Evolutionary conservation across 2,888 invertebrate species (phyloP).

Genomic region (Mythimna albipuncta): DNA sequence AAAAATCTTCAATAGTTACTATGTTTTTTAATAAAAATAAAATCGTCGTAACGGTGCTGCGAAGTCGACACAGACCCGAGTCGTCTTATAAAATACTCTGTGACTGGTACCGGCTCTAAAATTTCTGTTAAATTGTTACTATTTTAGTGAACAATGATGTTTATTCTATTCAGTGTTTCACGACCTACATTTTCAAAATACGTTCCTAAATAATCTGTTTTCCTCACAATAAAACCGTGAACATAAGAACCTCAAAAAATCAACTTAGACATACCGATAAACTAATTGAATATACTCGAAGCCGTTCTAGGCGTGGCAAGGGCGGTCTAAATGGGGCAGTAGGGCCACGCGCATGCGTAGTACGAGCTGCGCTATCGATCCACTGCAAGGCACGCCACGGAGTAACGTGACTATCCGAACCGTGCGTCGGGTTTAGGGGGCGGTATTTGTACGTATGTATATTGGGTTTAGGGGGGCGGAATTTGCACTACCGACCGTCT

Average conservation of each 20-base stretch:
- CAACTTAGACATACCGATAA: slow-evolving; percentile 4
- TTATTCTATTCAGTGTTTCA: not conserved
- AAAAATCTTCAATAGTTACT: too few species aligned
- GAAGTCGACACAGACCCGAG: too few species aligned
- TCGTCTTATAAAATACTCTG: too few species aligned
- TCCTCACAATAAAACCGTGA: not conserved
- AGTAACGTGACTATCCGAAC: slow-evolving; percentile 1
- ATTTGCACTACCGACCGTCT: slow-evolving; percentile 29
- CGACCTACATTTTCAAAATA: not conserved
- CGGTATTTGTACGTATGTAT: slow-evolving; percentile 22
- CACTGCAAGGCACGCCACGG: slow-evolving; percentile 28
- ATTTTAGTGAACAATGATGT: too few species aligned
- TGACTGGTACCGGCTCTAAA: too few species aligned
- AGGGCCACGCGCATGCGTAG: slow-evolving; percentile 56
- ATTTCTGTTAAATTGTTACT: too few species aligned
- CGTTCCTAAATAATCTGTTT: not conserved
- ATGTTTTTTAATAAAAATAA: too few species aligned
- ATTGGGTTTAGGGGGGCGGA: slow-evolving; percentile 1
- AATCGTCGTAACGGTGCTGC: too few species aligned
- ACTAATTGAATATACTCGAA: slow-evolving; percentile 41
- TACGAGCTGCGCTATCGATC: slow-evolving; percentile 54
- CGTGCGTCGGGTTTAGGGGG: slow-evolving; percentile 12
- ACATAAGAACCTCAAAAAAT: not conserved
- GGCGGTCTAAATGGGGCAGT: slow-evolving; percentile 46
- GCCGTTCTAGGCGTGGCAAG: slow-evolving; percentile 52